A percentile compares a stretch with the other conserved stretches of the same genome.
phyloP scores from a whole-genome alignment of 2,888 invertebrate species.

The Xestia xanthographa region DNA sequence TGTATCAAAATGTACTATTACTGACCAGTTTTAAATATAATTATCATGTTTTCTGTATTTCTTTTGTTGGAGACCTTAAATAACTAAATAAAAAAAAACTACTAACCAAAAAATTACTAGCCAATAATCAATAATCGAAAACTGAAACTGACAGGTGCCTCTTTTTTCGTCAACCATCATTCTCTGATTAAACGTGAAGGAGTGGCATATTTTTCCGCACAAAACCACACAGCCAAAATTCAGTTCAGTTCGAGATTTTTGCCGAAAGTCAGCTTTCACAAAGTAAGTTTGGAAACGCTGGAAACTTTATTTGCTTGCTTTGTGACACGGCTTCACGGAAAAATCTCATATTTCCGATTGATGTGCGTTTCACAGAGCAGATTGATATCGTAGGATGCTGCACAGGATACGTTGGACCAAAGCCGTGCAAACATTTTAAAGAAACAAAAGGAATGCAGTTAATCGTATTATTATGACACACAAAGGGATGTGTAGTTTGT shows the following conservation, averaged over 20 bases:
- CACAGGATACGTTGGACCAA: not conserved
- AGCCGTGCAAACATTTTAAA: not conserved
- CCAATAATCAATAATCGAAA: not conserved
- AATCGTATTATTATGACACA: constrained; percentile 9
- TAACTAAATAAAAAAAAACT: too few relatives aligned
- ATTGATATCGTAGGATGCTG: constrained; percentile 20
- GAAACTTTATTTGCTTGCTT: constrained; percentile 54
- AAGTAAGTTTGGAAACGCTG: constrained; percentile 50
- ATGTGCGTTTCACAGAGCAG: constrained; percentile 33
- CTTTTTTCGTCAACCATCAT: not conserved
- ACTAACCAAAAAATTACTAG: too few relatives aligned
- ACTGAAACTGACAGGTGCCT: too few relatives aligned
- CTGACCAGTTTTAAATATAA: too few relatives aligned
- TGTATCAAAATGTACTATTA: too few relatives aligned
- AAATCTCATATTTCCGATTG: constrained; percentile 50
- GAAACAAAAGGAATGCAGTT: not conserved
- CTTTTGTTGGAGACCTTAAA: too few relatives aligned
- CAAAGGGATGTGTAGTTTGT: not conserved
- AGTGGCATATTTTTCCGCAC: not conserved
- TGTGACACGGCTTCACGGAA: constrained; percentile 42
- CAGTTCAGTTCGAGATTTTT: constrained; percentile 8
- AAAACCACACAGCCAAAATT: constrained; percentile 13
- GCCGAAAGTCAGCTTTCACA: constrained; percentile 27
- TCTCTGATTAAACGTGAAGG: not conserved
- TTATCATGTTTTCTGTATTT: too few relatives aligned